These are phyloP conservation scores for Deroplatys truncata DNA, from an alignment of 2,888 invertebrate species.

Conservation along the genomic window DNA sequence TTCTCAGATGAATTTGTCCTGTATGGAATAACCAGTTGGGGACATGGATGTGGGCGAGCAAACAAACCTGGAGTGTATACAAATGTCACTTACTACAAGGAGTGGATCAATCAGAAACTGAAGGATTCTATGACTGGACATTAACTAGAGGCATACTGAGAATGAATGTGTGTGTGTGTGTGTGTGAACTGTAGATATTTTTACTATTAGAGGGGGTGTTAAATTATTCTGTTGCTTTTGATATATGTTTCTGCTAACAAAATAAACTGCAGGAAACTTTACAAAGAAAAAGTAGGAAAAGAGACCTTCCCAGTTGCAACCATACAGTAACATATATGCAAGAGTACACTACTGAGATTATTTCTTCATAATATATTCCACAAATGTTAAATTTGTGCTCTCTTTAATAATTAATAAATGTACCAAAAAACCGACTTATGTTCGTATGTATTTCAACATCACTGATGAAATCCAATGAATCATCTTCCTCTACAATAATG, in stretches of 20 bases:
- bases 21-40: constrained; percentile 73
- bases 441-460: too few relatives aligned
- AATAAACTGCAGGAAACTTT: background rate
- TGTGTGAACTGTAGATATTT: too few relatives aligned
- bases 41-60: constrained; percentile 67
- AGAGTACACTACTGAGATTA: too few relatives aligned
- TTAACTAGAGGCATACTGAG: background rate
- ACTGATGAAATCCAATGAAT: too few relatives aligned
- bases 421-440: too few relatives aligned
- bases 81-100: constrained; percentile 57
- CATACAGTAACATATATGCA: too few relatives aligned
- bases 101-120: constrained; percentile 63
- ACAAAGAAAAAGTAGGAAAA: too few relatives aligned
- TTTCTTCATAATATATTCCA: too few relatives aligned
- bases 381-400: too few relatives aligned
- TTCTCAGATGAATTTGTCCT: constrained; percentile 57
- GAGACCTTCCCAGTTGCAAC: too few relatives aligned
- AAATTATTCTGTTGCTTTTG: background rate
- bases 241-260: background rate
- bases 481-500: too few relatives aligned
- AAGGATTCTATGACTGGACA: constrained; percentile 29
- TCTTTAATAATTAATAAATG: too few relatives aligned
- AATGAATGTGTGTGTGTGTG: background rate
- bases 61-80: constrained; percentile 75
- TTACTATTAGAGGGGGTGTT: background rate